These are phyloP conservation scores for Tupaia tana DNA, from an alignment of 2,113 vertebrate species.

Conservation along the genomic window DNA sequence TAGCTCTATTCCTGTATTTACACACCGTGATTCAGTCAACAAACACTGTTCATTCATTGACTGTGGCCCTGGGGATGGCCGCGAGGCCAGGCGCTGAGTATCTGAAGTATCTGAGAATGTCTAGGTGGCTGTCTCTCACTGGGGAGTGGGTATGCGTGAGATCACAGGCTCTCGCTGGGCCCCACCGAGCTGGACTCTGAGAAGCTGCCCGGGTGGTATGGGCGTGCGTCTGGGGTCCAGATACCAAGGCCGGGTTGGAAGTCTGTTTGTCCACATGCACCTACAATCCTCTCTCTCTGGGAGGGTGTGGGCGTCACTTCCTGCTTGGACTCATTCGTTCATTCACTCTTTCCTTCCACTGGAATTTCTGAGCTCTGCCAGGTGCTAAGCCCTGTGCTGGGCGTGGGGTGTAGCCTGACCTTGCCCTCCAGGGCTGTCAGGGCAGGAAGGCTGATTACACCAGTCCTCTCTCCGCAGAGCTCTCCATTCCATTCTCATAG, in stretches of 20 bases:
- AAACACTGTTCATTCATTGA: background rate
- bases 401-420: background rate
- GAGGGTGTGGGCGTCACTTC: background rate
- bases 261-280: background rate
- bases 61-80: background rate
- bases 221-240: background rate
- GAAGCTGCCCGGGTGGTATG: background rate
- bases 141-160: background rate
- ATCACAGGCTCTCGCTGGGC: background rate
- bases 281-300: background rate
- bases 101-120: background rate
- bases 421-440: background rate
- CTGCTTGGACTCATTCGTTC: background rate
- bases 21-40: background rate
- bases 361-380: background rate
- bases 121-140: background rate
- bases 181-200: background rate
- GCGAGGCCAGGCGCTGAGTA: background rate
- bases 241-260: background rate
- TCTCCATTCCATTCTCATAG: background rate
- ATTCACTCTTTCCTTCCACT: conserved; percentile 24
- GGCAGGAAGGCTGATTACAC: accelerated
- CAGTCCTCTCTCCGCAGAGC: background rate
- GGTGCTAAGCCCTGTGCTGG: background rate
- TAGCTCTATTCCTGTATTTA: background rate